Evolutionary conservation across 2,113 vertebrate genomes (phyloP).

Genomic region (Nicator chloris): DNA sequence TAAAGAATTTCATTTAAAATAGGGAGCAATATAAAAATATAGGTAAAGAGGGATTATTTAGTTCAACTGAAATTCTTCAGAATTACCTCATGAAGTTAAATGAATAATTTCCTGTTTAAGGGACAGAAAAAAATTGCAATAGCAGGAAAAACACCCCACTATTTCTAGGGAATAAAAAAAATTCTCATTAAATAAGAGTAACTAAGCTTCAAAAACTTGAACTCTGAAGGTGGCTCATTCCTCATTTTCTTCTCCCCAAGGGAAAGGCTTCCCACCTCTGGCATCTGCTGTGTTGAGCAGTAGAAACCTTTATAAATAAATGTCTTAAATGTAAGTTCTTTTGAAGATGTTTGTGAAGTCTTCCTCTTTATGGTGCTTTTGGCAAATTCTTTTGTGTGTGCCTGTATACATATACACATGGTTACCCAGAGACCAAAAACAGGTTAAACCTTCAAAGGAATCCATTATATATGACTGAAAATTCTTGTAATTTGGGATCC

Average conservation of each 20-base stretch:
- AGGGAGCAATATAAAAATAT: background rate
- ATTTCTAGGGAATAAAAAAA: background rate
- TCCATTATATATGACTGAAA: background rate
- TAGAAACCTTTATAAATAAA: background rate
- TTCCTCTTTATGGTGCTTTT: background rate
- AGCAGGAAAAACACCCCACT: background rate
- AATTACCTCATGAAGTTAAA: background rate
- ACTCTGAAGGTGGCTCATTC: background rate
- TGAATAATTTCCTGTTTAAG: background rate
- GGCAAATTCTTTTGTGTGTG: background rate
- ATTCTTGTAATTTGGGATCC: background rate
- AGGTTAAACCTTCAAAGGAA: background rate
- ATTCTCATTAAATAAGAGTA: background rate
- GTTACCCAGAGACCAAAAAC: background rate
- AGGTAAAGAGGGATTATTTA: background rate
- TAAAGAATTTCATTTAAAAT: background rate
- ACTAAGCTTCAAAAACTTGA: background rate
- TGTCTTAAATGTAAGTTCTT: background rate
- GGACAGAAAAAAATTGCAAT: background rate
- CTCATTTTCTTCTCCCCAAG: background rate
- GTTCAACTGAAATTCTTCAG: background rate
- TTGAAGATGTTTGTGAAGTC: background rate
- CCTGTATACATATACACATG: accelerated
- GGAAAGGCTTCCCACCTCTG: background rate
- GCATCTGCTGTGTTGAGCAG: background rate